phyloP scores from a whole-genome alignment of 1,140 invertebrate genomes.

The Cydia splendana region DNA sequence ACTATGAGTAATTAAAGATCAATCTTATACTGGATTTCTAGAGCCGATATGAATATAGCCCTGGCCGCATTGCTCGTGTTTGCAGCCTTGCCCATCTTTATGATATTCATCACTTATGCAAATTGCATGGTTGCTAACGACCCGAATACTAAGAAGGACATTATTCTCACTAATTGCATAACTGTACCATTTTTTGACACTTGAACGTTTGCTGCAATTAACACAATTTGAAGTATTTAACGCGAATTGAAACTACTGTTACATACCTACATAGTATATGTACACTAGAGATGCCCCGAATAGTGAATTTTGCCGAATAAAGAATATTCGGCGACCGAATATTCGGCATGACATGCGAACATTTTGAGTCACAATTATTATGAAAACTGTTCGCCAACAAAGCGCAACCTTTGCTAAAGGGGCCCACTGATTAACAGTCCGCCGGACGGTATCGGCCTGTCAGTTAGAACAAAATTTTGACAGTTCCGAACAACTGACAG shows the following conservation, averaged over 20 bases:
- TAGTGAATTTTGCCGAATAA: too few relatives aligned
- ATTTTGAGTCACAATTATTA: too few relatives aligned
- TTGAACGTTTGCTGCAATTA: background rate
- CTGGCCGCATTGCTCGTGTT: slow-evolving; percentile 37
- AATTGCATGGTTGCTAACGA: slow-evolving; percentile 36
- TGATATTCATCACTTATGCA: slow-evolving; percentile 40
- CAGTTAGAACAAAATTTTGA: too few relatives aligned
- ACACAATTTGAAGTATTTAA: slow-evolving; percentile 3
- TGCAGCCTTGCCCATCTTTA: slow-evolving; percentile 37
- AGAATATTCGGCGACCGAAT: too few relatives aligned
- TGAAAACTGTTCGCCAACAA: too few relatives aligned
- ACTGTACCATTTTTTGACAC: slow-evolving; percentile 46
- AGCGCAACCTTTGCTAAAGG: too few relatives aligned
- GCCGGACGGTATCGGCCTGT: too few relatives aligned
- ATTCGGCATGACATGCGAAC: too few relatives aligned
- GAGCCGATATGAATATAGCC: background rate
- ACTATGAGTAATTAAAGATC: background rate
- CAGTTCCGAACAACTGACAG: too few relatives aligned
- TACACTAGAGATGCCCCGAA: too few relatives aligned
- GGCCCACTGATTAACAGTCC: too few relatives aligned
- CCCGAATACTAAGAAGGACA: slow-evolving; percentile 54
- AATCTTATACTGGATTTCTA: background rate
- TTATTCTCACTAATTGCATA: slow-evolving; percentile 61
- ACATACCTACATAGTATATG: too few relatives aligned
- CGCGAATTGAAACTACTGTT: background rate